A percentile compares a stretch with the other conserved stretches of the same genome.
These are phyloP conservation scores for Tragulus kanchil DNA, from an alignment of 2,113 vertebrate genomes.

Conservation along the genomic window DNA sequence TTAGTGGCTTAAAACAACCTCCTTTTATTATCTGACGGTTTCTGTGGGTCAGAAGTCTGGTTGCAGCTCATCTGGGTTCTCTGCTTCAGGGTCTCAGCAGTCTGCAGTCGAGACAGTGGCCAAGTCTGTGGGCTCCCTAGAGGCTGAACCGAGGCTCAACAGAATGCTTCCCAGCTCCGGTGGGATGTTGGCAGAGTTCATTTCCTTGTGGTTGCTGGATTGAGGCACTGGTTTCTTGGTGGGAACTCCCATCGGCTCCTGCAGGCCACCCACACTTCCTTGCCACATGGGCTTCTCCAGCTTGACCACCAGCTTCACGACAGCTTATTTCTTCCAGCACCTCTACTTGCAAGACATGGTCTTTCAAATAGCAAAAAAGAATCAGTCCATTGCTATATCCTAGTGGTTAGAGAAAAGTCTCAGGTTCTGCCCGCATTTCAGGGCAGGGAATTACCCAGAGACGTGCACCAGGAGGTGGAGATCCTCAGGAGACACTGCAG, in stretches of 20 bases:
- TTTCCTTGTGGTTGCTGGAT: not conserved
- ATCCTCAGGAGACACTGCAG: too few species aligned
- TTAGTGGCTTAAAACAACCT: not conserved
- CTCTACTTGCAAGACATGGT: not conserved
- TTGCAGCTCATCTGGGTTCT: not conserved
- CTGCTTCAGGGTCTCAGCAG: not conserved
- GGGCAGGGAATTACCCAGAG: not conserved
- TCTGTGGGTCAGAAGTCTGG: not conserved
- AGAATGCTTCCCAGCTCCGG: not conserved
- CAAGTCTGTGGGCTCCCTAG: not conserved
- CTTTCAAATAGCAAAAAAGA: not conserved
- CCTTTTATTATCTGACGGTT: not conserved
- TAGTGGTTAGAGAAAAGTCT: not conserved
- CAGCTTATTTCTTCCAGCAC: not conserved
- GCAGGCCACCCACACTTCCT: not conserved
- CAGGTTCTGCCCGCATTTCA: not conserved
- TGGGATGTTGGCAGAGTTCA: not conserved
- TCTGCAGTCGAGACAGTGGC: not conserved
- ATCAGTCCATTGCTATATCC: not conserved
- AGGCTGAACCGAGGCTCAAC: not conserved
- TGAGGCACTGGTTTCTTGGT: not conserved
- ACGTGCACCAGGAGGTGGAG: not conserved
- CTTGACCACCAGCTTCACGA: not conserved
- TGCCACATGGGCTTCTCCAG: not conserved
- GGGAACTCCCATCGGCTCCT: not conserved